Percentiles rank a stretch among this genome's conserved stretches.
phyloP scores from a whole-genome alignment of 2,797 vertebrate species.

The Eutrigla gurnardus region DNA sequence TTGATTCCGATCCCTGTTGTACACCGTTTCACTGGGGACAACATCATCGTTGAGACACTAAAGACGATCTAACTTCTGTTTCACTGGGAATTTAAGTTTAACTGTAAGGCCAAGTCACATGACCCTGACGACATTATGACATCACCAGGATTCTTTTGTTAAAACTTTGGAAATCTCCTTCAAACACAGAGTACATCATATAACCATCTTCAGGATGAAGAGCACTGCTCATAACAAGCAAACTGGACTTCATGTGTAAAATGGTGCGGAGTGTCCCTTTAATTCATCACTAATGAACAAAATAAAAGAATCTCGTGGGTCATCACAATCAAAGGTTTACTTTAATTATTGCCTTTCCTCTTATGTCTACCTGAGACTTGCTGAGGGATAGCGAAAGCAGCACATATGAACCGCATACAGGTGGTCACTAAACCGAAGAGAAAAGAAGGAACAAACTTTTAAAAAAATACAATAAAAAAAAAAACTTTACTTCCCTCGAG shows the following conservation, averaged over 20 bases:
- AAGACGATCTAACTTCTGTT: too few species aligned
- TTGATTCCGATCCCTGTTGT: too few species aligned
- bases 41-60: too few species aligned
- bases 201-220: neutral
- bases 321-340: neutral
- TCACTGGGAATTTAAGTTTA: too few species aligned
- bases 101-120: neutral
- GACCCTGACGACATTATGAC: neutral
- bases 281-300: neutral
- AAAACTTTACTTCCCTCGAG: constrained; percentile 38
- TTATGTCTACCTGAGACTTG: neutral
- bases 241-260: neutral
- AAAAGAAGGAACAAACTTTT: constrained; percentile 59
- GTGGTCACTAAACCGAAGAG: constrained; percentile 15
- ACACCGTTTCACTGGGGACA: too few species aligned
- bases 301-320: neutral
- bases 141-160: neutral
- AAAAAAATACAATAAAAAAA: constrained; percentile 30
- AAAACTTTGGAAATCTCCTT: too few species aligned
- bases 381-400: constrained; percentile 49
- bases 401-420: neutral
- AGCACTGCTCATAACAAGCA: neutral
- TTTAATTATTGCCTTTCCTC: neutral
- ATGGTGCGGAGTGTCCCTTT: neutral
- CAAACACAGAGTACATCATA: too few species aligned